Evolutionary conservation across 2,888 invertebrate species (phyloP).

Genomic region (Gnatocerus cornutus): DNA sequence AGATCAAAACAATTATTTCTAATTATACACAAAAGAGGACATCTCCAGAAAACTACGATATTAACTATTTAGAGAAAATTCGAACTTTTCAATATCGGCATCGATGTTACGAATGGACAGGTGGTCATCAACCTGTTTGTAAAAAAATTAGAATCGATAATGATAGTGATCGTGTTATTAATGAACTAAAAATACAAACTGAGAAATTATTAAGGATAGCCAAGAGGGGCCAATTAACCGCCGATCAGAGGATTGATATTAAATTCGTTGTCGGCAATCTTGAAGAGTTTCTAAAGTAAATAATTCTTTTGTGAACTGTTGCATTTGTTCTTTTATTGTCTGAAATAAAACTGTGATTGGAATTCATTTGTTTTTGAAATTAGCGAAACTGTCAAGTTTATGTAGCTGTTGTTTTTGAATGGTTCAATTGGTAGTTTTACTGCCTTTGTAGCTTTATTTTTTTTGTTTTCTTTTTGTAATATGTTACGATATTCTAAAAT

Average conservation of each 20-base stretch:
- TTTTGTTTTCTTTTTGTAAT: too few relatives aligned
- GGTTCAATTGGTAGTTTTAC: too few relatives aligned
- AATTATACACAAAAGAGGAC: background rate
- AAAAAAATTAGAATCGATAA: conserved; percentile 41
- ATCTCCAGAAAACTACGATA: conserved; percentile 4
- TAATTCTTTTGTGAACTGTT: too few relatives aligned
- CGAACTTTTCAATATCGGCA: conserved; percentile 40
- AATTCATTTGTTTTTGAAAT: too few relatives aligned
- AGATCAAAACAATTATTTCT: conserved; percentile 5
- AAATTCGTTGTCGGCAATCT: conserved; percentile 35
- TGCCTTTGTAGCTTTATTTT: too few relatives aligned
- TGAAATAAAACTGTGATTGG: too few relatives aligned
- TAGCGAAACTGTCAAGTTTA: too few relatives aligned
- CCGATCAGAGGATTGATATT: conserved; percentile 39
- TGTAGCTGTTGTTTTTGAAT: too few relatives aligned
- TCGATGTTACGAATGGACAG: conserved; percentile 29
- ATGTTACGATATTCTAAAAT: too few relatives aligned
- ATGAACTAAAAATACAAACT: conserved; percentile 41
- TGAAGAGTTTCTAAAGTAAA: conserved; percentile 18
- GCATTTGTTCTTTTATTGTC: too few relatives aligned
- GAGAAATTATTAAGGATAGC: conserved; percentile 37
- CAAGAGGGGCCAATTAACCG: conserved; percentile 31
- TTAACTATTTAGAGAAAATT: conserved; percentile 36
- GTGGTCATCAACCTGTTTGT: conserved; percentile 1
- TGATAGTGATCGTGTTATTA: conserved; percentile 39